Percentiles rank a stretch among this genome's conserved stretches.
Conservation (phyloP, 2,797 vertebrate genomes). For the Trachops cirrhosus region DNA sequence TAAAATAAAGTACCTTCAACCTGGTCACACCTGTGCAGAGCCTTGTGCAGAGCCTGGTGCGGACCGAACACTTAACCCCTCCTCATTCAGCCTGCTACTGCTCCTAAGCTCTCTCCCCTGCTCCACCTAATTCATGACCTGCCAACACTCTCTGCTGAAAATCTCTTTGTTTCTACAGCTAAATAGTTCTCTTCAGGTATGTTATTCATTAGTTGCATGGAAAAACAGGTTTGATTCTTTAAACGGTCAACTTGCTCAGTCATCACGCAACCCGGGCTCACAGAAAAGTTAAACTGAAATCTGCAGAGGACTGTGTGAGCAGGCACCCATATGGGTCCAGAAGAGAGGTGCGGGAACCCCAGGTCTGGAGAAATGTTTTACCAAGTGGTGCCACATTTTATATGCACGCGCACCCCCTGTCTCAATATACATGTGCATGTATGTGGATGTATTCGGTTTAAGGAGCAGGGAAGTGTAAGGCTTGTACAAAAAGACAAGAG, state of each 20-base stretch:
- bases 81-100: not conserved
- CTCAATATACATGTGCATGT: not conserved
- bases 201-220: slow-evolving; percentile 27
- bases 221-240: slow-evolving; percentile 63
- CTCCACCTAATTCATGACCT: not conserved
- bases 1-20: slow-evolving; percentile 3
- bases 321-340: not conserved
- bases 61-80: not conserved
- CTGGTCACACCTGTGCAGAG: not conserved
- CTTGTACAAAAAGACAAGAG: not conserved
- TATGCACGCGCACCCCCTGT: not conserved
- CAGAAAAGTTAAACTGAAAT: not conserved
- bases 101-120: not conserved
- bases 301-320: not conserved
- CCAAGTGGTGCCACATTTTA: not conserved
- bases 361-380: not conserved
- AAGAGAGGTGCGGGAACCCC: not conserved
- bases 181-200: slow-evolving; percentile 15
- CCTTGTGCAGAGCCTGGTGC: not conserved
- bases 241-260: slow-evolving; percentile 45
- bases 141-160: not conserved
- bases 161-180: slow-evolving; percentile 33
- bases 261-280: not conserved
- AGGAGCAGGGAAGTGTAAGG: not conserved
- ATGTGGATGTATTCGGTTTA: not conserved